Conservation (phyloP, 2,888 invertebrate genomes). For the Doris montereyensis region DNA sequence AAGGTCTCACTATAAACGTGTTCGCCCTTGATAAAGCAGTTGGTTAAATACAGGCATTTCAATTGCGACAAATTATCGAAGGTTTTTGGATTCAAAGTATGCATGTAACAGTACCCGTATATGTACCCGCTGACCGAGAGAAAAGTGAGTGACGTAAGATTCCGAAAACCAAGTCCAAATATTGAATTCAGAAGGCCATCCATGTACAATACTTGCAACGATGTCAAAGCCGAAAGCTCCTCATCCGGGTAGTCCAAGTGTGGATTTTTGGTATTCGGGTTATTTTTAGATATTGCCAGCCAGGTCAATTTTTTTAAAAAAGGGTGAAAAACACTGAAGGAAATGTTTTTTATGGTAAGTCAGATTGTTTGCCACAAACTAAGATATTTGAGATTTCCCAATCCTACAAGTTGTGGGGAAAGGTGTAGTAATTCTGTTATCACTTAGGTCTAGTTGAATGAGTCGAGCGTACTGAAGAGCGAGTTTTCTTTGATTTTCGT, state of each 20-base stretch:
- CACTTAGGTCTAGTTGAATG: too few relatives aligned
- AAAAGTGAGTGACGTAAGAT: background rate
- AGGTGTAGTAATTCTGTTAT: too few relatives aligned
- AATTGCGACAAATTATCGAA: constrained; percentile 12
- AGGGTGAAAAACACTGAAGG: too few relatives aligned
- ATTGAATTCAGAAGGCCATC: constrained; percentile 31
- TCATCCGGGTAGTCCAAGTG: constrained; percentile 32
- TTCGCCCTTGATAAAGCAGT: constrained; percentile 8
- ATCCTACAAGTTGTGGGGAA: too few relatives aligned
- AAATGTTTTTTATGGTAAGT: too few relatives aligned
- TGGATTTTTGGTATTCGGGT: background rate
- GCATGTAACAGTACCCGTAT: background rate
- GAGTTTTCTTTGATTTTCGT: too few relatives aligned
- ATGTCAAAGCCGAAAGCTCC: constrained; percentile 28
- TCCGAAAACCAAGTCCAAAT: constrained; percentile 24
- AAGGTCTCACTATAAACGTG: background rate
- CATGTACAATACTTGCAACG: constrained; percentile 15
- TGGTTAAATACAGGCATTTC: background rate
- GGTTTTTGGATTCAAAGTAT: background rate
- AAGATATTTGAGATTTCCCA: too few relatives aligned
- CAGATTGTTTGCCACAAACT: too few relatives aligned
- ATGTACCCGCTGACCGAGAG: background rate
- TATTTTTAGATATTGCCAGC: constrained; percentile 7
- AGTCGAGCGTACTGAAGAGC: too few relatives aligned
- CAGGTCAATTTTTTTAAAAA: too few relatives aligned